phyloP scores from a whole-genome alignment of 2,797 vertebrate species.

The Loris lydekkerianus region DNA sequence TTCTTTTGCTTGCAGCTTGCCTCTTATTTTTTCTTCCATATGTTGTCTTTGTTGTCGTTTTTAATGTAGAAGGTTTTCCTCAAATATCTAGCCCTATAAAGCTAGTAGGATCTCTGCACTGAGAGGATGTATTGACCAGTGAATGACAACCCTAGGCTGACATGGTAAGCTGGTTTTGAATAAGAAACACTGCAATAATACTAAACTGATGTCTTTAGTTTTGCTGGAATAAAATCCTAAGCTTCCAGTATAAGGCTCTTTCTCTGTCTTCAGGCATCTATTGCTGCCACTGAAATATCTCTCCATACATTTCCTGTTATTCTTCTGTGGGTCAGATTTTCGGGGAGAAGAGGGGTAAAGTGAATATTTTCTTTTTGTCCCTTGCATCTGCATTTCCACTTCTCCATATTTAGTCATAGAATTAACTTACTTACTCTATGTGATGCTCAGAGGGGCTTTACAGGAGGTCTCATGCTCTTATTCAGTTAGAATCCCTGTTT shows the following conservation, averaged over 20 bases:
- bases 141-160: neutral
- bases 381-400: neutral
- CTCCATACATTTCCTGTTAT: neutral
- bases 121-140: neutral
- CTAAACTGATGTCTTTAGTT: neutral
- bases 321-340: neutral
- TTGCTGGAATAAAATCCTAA: neutral
- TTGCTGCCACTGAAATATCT: neutral
- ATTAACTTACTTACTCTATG: neutral
- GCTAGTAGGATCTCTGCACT: neutral
- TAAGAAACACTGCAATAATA: neutral
- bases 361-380: neutral
- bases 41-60: neutral
- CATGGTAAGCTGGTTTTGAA: neutral
- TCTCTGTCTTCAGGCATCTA: neutral
- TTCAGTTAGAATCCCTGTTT: neutral
- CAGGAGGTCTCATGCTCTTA: neutral
- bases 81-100: neutral
- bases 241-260: neutral
- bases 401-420: neutral
- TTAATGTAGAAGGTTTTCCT: neutral
- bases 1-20: neutral
- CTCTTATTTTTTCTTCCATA: neutral
- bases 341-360: neutral
- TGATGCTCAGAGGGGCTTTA: neutral